A percentile compares a stretch with the other conserved stretches of the same genome.
These are phyloP conservation scores for Tetraneura akinire DNA, from an alignment of 1,140 invertebrate genomes.

Conservation along the genomic window DNA sequence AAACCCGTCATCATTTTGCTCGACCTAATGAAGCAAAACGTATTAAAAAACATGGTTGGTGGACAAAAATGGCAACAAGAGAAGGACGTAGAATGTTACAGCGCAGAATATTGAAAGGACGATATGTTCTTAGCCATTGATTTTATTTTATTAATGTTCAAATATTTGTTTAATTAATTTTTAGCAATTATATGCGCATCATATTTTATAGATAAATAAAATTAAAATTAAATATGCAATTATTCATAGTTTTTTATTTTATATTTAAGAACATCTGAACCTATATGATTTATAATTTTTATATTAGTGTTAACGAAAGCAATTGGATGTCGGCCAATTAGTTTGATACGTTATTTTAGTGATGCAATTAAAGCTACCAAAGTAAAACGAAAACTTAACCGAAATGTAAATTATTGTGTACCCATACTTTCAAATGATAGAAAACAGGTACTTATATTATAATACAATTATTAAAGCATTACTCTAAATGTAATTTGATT, in stretches of 20 bases:
- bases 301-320: slow-evolving; percentile 39
- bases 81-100: slow-evolving; percentile 70
- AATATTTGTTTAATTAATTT: slow-evolving; percentile 23
- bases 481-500: background rate
- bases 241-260: background rate
- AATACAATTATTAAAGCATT: background rate
- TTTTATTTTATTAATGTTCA: slow-evolving; percentile 8
- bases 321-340: background rate
- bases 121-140: slow-evolving; percentile 71
- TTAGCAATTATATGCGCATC: background rate
- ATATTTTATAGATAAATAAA: background rate
- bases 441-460: slow-evolving; percentile 20
- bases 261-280: background rate
- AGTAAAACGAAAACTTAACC: background rate
- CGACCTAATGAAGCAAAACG: slow-evolving; percentile 71
- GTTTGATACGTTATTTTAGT: slow-evolving; percentile 19
- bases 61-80: slow-evolving; percentile 68
- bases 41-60: slow-evolving; percentile 71
- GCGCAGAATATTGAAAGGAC: slow-evolving; percentile 74
- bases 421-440: slow-evolving; percentile 26
- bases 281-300: slow-evolving; percentile 28
- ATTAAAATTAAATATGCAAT: background rate
- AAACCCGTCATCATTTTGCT: slow-evolving; percentile 70
- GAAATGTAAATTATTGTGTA: slow-evolving; percentile 11
- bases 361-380: slow-evolving; percentile 5